Evolutionary conservation across 1,140 invertebrate species (phyloP).

Genomic region (Oncopodura yosiiana): DNA sequence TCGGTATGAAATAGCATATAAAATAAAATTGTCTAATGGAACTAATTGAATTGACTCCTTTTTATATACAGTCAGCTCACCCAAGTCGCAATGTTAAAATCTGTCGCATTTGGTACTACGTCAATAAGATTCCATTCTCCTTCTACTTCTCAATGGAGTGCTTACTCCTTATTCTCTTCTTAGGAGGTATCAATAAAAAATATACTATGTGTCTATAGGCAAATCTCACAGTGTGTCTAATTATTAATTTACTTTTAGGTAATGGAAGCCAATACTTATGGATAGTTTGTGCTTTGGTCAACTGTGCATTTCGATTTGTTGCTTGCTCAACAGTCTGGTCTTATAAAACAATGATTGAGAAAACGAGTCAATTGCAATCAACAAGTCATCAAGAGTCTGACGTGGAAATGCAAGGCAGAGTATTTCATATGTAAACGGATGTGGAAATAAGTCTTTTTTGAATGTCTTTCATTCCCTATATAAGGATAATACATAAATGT

Average conservation of each 20-base stretch:
- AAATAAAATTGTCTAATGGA: not conserved
- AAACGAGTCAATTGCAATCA: too few relatives aligned
- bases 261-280: constrained; percentile 15
- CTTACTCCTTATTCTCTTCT: constrained; percentile 6
- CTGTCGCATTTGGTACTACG: constrained; percentile 2
- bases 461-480: too few relatives aligned
- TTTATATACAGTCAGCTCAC: not conserved
- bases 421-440: too few relatives aligned
- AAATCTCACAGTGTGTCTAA: too few relatives aligned
- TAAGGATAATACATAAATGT: too few relatives aligned
- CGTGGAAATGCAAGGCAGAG: too few relatives aligned
- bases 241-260: too few relatives aligned
- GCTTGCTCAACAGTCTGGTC: not conserved
- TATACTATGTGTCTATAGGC: too few relatives aligned
- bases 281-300: constrained; percentile 5
- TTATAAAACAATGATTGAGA: not conserved
- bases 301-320: not conserved
- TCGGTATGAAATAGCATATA: constrained; percentile 5
- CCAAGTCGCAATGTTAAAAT: not conserved
- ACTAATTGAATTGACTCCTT: not conserved
- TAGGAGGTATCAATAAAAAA: too few relatives aligned
- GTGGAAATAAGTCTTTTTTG: too few relatives aligned
- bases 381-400: too few relatives aligned
- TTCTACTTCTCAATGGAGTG: constrained; percentile 6
- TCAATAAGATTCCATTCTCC: not conserved